Conservation (phyloP, 1,140 invertebrate species). For the Euborellia annulipes region DNA sequence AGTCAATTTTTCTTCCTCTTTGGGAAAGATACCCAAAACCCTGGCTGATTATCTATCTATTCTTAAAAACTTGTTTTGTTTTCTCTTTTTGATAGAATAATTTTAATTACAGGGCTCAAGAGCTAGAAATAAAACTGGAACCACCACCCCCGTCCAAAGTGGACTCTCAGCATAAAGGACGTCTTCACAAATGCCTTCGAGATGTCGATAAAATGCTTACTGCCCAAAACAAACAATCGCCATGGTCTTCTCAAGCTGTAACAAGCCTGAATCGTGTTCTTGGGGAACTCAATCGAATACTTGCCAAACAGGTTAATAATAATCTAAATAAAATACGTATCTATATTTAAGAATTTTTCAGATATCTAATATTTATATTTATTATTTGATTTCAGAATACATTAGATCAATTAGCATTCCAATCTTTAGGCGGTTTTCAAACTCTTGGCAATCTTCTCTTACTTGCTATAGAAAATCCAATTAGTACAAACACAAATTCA, state of each 20-base stretch:
- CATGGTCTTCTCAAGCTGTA: constrained; percentile 24
- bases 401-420: constrained; percentile 36
- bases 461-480: constrained; percentile 35
- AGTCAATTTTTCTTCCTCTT: too few species aligned
- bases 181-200: constrained; percentile 42
- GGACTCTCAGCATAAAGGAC: constrained; percentile 38
- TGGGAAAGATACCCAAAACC: too few species aligned
- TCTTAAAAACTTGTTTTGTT: not conserved
- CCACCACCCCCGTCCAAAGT: constrained; percentile 19
- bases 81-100: constrained; percentile 3
- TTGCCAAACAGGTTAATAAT: constrained; percentile 36
- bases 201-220: constrained; percentile 42
- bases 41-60: too few species aligned
- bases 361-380: not conserved
- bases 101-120: constrained; percentile 25
- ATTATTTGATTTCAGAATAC: constrained; percentile 23
- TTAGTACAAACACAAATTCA: not conserved
- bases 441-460: constrained; percentile 33
- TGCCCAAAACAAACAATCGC: constrained; percentile 28
- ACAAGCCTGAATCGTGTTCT: constrained; percentile 41
- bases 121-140: constrained; percentile 30
- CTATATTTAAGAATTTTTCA: not conserved
- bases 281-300: constrained; percentile 41
- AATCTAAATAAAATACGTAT: not conserved
- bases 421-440: constrained; percentile 35